Percentiles rank a stretch among this genome's conserved stretches.
These are phyloP conservation scores for Brachymystax lenok DNA, from an alignment of 2,797 vertebrate species.

Conservation along the genomic window DNA sequence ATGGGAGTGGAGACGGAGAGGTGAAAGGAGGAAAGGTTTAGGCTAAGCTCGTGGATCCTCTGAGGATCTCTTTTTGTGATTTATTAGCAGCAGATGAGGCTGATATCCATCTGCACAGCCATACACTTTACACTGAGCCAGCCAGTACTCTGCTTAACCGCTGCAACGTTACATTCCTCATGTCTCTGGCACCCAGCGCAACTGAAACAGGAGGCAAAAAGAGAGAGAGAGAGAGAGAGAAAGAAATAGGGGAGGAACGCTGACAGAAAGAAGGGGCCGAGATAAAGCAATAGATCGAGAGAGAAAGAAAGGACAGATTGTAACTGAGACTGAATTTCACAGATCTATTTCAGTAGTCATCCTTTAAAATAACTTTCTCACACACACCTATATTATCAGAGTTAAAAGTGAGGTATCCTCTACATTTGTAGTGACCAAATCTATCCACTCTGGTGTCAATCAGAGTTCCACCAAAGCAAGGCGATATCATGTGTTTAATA, in stretches of 20 bases:
- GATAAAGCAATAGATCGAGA: too few species aligned
- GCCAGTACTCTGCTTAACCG: slow-evolving; percentile 35
- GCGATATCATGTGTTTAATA: background rate
- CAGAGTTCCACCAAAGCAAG: background rate
- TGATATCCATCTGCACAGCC: slow-evolving; percentile 70
- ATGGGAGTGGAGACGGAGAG: slow-evolving; percentile 14
- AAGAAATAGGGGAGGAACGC: background rate
- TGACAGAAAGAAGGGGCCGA: background rate
- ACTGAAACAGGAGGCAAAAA: background rate
- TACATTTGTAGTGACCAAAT: background rate
- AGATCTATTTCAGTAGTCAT: background rate
- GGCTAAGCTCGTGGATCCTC: slow-evolving; percentile 47
- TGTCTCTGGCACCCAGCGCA: slow-evolving; percentile 49
- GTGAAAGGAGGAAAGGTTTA: slow-evolving; percentile 46
- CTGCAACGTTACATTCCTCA: slow-evolving; percentile 62
- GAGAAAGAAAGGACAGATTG: background rate
- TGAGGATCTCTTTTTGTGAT: slow-evolving; percentile 60
- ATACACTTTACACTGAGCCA: slow-evolving; percentile 56
- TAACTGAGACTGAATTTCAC: background rate
- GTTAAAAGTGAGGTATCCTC: background rate
- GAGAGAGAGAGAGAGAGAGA: background rate
- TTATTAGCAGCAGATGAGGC: slow-evolving; percentile 71
- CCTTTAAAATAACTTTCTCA: background rate
- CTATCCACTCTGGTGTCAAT: background rate
- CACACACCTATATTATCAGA: background rate